phyloP scores from a whole-genome alignment of 2,888 invertebrate genomes.

The Drosophila fulvimacula region DNA sequence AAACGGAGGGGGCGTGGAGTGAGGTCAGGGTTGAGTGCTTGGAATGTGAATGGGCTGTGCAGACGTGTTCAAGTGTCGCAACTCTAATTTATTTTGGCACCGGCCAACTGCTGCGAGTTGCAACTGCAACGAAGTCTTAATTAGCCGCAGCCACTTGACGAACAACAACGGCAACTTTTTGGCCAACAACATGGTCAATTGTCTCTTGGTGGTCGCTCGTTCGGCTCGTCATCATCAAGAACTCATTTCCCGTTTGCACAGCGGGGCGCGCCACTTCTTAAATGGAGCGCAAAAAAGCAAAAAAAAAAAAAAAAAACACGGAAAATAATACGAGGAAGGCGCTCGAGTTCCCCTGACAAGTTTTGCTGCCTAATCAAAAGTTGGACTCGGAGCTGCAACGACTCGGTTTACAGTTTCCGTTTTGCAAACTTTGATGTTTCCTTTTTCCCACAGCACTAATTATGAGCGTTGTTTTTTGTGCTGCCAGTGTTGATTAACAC shows the following conservation, averaged over 20 bases:
- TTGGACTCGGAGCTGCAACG: conserved; percentile 13
- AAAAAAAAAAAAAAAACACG: too few species aligned
- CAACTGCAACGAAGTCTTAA: conserved; percentile 48
- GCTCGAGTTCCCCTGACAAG: conserved; percentile 16
- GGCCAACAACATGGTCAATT: conserved; percentile 33
- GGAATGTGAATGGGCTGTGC: conserved; percentile 22
- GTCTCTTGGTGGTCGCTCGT: conserved; percentile 31
- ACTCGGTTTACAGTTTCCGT: conserved; percentile 32
- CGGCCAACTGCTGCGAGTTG: conserved; percentile 19
- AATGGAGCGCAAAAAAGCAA: conserved; percentile 56
- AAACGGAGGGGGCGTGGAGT: too few species aligned
- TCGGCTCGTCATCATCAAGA: conserved; percentile 59
- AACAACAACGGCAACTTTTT: conserved; percentile 31
- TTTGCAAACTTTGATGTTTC: conserved; percentile 1
- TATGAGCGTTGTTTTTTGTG: conserved; percentile 30
- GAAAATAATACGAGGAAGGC: not conserved
- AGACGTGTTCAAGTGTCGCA: conserved; percentile 63
- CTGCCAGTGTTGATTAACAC: conserved; percentile 36
- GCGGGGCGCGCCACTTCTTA: conserved; percentile 42
- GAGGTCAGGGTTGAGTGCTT: not conserved
- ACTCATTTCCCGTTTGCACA: conserved; percentile 65
- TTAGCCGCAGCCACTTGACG: conserved; percentile 63
- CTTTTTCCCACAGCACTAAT: conserved; percentile 33
- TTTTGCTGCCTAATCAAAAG: conserved; percentile 61
- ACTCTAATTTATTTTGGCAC: conserved; percentile 61